Base-by-base conservation (phyloP, 1,140 invertebrate genomes). In the Hypothenemus hampei region DNA sequence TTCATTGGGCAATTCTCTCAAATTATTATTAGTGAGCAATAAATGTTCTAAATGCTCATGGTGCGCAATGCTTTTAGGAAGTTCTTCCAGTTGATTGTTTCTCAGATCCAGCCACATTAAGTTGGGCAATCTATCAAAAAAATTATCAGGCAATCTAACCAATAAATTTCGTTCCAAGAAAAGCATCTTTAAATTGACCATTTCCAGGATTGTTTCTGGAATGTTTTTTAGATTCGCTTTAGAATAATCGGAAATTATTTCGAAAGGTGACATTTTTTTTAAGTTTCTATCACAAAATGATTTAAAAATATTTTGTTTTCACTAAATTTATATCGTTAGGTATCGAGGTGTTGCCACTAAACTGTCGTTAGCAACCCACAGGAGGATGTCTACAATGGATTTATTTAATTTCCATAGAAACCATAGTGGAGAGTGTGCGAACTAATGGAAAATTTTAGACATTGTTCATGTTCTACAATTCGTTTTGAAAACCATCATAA, bases 21-120 rank as follows among this genome's bases (percentile, higher is more conserved):
- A 59, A 39, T 60, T 48, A 51, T 72, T 73, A 41, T 72, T 64
- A 19, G 67, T 52, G 36, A 73, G 57, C 24, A 68, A 58, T 21
- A 74, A 39, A 46, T 67, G 68, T 53, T 73, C 72, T 18, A 74
- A 56, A 58, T 61, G 45, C 47, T 53, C 23, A 60, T 74, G 72
- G 49, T 69, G 24, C 1, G 64, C 69, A 19, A 74, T 66, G 29
- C 61, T 62, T 19, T 53, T 54, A 3, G 72, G 72, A 22, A 74
- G 46, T 5, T 10, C 29, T 31, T 35, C 57, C 33, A 73, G 50
- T 19, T 64, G 45, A 52, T 74, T 74, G 22, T 69, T 68, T 37
- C 72, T 61, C 24, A 73, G 41, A 62, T 74, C 72, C 35, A 74
- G 44, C 72, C 72, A 73, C 35, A 59, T 61, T 24, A 74, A 57